Conservation (phyloP, 2,113 vertebrate genomes). For the Pachycephala philippinensis region DNA sequence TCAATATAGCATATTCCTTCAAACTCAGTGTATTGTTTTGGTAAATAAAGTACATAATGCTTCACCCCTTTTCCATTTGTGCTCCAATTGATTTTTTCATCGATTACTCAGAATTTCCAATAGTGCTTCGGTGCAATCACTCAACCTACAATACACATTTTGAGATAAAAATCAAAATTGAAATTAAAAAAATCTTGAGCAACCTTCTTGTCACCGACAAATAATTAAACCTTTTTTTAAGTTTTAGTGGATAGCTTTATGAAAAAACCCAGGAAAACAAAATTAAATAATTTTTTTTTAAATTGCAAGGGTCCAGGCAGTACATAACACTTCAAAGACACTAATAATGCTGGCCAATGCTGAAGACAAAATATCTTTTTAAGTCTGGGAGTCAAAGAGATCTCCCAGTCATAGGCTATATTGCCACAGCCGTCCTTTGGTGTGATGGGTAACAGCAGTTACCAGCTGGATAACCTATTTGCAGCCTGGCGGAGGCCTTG, state of each 20-base stretch:
- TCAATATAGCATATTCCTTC: neutral
- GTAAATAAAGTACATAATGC: neutral
- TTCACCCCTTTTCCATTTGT: neutral
- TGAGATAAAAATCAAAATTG: neutral
- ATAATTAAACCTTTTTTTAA: neutral
- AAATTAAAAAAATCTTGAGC: neutral
- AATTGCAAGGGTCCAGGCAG: neutral
- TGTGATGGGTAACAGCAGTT: neutral
- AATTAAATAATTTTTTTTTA: too few species aligned
- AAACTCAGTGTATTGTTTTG: neutral
- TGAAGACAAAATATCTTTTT: neutral
- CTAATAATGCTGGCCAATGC: neutral
- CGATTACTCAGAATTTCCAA: neutral
- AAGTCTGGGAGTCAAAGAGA: neutral
- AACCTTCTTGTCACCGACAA: conserved; percentile 4
- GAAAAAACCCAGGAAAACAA: neutral
- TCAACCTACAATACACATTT: neutral
- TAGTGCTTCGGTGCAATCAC: neutral
- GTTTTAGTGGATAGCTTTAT: neutral
- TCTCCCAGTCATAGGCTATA: neutral
- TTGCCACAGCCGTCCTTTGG: neutral
- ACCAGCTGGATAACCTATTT: neutral
- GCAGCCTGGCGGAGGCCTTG: neutral
- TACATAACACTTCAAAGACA: neutral
- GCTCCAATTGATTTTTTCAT: neutral